Evolutionary conservation across 2,888 invertebrate genomes (phyloP).

Genomic region (Yponomeuta plumbellus): DNA sequence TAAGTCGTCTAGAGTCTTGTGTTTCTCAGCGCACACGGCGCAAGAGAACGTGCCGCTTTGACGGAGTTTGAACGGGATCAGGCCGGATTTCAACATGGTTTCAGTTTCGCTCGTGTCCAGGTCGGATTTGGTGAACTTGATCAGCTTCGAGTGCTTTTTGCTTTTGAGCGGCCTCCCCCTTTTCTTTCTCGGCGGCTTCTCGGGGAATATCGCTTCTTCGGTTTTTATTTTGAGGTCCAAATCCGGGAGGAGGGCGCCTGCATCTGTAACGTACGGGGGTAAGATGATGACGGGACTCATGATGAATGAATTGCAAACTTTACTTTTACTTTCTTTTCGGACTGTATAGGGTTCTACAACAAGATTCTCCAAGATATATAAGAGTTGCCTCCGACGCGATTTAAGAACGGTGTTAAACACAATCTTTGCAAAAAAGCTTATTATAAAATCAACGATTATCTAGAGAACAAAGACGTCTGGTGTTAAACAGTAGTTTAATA

Average conservation of each 20-base stretch:
- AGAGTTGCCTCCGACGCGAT: too few relatives aligned
- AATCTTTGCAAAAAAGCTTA: too few relatives aligned
- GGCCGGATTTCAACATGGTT: constrained; percentile 43
- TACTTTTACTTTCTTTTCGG: too few relatives aligned
- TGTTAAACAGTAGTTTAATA: too few relatives aligned
- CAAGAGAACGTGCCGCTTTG: constrained; percentile 48
- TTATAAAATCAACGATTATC: too few relatives aligned
- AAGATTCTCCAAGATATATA: too few relatives aligned
- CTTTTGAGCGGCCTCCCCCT: background rate
- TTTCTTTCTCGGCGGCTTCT: constrained; percentile 1
- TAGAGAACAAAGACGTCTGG: too few relatives aligned
- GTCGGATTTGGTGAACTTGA: background rate
- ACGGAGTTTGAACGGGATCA: constrained; percentile 61
- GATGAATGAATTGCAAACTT: too few relatives aligned
- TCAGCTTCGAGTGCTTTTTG: constrained; percentile 19
- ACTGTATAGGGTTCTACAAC: too few relatives aligned
- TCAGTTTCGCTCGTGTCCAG: constrained; percentile 44
- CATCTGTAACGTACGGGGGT: background rate
- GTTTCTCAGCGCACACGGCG: constrained; percentile 51
- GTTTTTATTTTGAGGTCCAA: background rate
- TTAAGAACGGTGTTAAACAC: too few relatives aligned
- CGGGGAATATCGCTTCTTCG: background rate
- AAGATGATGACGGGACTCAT: too few relatives aligned
- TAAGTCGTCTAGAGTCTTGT: constrained; percentile 44
- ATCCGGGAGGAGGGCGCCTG: background rate